These are phyloP conservation scores for Aphaenogaster floridana DNA, from an alignment of 1,140 invertebrate genomes.

Conservation along the genomic window DNA sequence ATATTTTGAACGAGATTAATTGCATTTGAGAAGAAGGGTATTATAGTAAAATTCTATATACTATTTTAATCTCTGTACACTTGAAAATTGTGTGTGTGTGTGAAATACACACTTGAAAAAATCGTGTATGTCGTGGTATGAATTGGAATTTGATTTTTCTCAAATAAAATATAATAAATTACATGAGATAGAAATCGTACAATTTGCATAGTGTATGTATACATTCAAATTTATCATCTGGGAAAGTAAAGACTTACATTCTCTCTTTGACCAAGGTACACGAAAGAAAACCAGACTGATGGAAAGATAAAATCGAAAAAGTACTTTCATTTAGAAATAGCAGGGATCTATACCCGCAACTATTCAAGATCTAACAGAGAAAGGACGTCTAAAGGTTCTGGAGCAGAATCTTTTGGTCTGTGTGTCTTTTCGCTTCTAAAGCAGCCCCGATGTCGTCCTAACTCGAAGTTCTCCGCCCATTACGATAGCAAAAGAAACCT, in stretches of 20 bases:
- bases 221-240: not conserved
- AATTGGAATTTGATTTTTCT: not conserved
- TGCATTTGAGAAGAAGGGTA: not conserved
- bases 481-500: slow-evolving; percentile 64
- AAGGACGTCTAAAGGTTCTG: slow-evolving; percentile 46
- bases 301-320: slow-evolving; percentile 66
- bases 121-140: not conserved
- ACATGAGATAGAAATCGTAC: not conserved
- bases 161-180: not conserved
- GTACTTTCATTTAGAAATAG: slow-evolving; percentile 67
- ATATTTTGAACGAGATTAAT: not conserved
- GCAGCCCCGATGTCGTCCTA: slow-evolving; percentile 36
- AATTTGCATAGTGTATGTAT: not conserved
- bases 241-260: slow-evolving; percentile 22
- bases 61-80: not conserved
- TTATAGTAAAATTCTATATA: not conserved
- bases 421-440: slow-evolving; percentile 47
- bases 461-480: slow-evolving; percentile 56
- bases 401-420: slow-evolving; percentile 53
- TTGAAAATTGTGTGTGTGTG: not conserved
- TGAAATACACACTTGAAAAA: not conserved
- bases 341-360: slow-evolving; percentile 47
- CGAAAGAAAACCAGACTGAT: not conserved
- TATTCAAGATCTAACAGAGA: slow-evolving; percentile 62
- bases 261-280: slow-evolving; percentile 42